phyloP scores from a whole-genome alignment of 2,113 vertebrate genomes.

The Tangachromis dhanisi region DNA sequence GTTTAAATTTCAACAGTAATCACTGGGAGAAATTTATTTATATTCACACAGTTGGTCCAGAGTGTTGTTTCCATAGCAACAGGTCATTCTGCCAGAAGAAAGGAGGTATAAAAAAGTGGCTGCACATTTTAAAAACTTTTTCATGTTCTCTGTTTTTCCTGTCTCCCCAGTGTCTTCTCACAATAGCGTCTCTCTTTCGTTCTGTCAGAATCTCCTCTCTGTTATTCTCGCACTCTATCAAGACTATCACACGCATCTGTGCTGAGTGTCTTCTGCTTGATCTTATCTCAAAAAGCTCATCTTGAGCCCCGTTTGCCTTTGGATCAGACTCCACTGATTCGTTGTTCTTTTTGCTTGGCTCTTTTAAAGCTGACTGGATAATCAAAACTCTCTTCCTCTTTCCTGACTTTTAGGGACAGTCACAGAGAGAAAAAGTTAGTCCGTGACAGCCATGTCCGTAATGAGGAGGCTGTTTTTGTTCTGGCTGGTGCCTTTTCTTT shows the following conservation, averaged over 20 bases:
- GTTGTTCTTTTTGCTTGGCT: constrained; percentile 10
- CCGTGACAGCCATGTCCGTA: constrained; percentile 16
- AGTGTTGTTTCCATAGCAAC: constrained; percentile 54
- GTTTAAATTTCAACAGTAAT: constrained; percentile 18
- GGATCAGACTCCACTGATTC: not conserved
- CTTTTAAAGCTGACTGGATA: not conserved
- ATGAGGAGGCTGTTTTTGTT: constrained; percentile 29
- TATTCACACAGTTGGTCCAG: constrained; percentile 1
- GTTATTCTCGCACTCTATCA: not conserved
- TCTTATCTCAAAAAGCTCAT: constrained; percentile 26
- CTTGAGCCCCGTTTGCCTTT: constrained; percentile 12
- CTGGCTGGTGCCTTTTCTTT: not conserved
- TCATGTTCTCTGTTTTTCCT: not conserved
- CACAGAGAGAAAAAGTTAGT: not conserved
- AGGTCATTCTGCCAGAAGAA: constrained; percentile 7
- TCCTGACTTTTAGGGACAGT: not conserved
- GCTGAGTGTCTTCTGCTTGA: not conserved
- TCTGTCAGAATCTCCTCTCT: not conserved
- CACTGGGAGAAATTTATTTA: constrained; percentile 1
- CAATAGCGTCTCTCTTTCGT: not conserved
- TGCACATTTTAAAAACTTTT: constrained; percentile 6
- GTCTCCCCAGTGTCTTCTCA: not conserved
- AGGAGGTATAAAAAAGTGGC: not conserved
- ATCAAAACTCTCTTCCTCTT: constrained; percentile 4
- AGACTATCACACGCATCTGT: not conserved